Percentiles rank a stretch among this genome's conserved stretches.
Conservation (phyloP, 2,797 vertebrate genomes). For the Siniperca undulata region DNA sequence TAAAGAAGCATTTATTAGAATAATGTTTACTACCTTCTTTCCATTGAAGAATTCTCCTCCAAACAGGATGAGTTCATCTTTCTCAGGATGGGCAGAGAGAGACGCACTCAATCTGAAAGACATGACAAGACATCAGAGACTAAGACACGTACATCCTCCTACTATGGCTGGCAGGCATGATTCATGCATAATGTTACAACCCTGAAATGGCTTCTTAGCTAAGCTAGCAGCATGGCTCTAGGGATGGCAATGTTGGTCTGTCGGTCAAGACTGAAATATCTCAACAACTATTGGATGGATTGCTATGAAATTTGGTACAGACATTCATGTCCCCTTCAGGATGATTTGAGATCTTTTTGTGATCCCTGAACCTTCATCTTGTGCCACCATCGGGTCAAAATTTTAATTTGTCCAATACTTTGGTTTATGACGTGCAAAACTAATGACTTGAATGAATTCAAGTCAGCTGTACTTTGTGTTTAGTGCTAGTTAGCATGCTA, state of each 20-base stretch:
- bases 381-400: background rate
- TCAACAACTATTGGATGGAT: background rate
- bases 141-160: background rate
- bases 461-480: background rate
- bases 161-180: background rate
- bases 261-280: no score
- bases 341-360: background rate
- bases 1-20: background rate
- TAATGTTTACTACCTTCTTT: conserved; percentile 81
- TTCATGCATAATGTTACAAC: background rate
- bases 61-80: conserved; percentile 95
- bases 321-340: background rate
- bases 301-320: background rate
- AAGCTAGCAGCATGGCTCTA: no score
- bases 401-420: background rate
- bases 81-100: conserved; percentile 92
- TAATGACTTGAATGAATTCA: no score
- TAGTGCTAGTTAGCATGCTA: no score
- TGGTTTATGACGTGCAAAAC: no score
- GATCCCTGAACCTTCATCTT: background rate
- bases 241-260: no score
- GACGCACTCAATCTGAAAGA: conserved; percentile 90
- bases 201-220: background rate
- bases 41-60: conserved; percentile 99
- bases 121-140: conserved; percentile 1